Percentiles rank a stretch among this genome's conserved stretches.
Conservation (phyloP, 2,797 vertebrate genomes). For the Loris lydekkerianus region DNA sequence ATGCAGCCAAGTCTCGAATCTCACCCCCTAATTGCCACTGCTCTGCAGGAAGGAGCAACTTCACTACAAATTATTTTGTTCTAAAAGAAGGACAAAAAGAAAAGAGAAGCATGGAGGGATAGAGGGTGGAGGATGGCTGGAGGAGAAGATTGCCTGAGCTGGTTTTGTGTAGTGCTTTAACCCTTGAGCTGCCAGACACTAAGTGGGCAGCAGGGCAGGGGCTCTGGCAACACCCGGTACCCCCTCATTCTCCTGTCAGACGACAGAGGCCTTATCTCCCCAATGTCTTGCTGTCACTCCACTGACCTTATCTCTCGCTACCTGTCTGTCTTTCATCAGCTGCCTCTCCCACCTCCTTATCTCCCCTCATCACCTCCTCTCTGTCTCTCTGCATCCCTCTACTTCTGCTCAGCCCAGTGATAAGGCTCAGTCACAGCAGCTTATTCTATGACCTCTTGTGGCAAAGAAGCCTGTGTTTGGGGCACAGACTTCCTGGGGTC, state of each 20-base stretch:
- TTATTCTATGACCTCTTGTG: conserved; percentile 14
- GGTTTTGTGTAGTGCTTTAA: conserved; percentile 64
- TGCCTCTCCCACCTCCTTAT: conserved; percentile 61
- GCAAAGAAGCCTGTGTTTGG: background rate
- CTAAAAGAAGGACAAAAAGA: conserved; percentile 81
- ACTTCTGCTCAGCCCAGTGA: background rate
- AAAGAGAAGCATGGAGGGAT: conserved; percentile 65
- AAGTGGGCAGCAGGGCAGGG: background rate
- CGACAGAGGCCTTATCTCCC: conserved; percentile 60
- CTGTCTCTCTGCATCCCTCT: background rate
- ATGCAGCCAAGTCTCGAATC: background rate
- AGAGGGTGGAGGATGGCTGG: background rate
- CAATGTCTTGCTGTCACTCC: conserved; percentile 31
- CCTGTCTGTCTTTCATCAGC: conserved; percentile 64
- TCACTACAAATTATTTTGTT: conserved; percentile 83
- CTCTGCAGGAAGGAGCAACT: conserved; percentile 74
- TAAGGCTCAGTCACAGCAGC: background rate
- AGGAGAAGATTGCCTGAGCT: conserved; percentile 60
- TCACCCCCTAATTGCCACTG: conserved; percentile 29
- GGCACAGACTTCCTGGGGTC: background rate
- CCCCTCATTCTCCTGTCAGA: background rate
- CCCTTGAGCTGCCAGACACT: conserved; percentile 49
- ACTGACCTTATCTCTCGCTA: conserved; percentile 54
- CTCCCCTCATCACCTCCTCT: background rate
- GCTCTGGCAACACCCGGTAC: background rate